Conservation (phyloP, 2,113 vertebrate species). For the Anoura caudifer region DNA sequence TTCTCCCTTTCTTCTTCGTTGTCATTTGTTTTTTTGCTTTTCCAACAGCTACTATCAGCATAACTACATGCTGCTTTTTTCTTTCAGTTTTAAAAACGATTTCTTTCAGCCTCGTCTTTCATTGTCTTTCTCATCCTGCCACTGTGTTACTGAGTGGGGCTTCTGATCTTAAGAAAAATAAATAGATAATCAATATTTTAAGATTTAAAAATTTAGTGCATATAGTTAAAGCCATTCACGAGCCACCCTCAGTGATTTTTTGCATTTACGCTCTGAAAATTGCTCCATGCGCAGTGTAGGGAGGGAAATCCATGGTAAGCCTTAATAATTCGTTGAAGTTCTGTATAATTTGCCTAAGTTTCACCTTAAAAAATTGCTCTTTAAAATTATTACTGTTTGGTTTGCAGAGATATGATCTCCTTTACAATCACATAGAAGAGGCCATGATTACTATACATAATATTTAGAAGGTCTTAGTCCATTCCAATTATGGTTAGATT, state of each 20-base stretch:
- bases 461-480: neutral
- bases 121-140: neutral
- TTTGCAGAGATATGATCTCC: neutral
- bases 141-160: neutral
- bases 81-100: neutral
- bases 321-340: conserved; percentile 8
- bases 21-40: neutral
- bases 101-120: neutral
- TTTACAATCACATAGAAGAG: neutral
- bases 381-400: neutral
- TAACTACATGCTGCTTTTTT: neutral
- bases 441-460: neutral
- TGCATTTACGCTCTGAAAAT: neutral
- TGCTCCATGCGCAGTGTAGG: neutral
- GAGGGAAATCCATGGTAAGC: neutral
- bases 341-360: neutral
- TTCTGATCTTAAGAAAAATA: neutral
- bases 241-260: neutral
- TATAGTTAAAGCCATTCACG: neutral
- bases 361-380: neutral
- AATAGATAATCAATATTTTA: neutral
- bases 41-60: neutral
- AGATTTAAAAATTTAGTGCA: neutral
- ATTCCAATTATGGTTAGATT: neutral
- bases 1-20: neutral